Evolutionary conservation across 2,113 vertebrate species (phyloP).

Genomic region (Chelonoidis abingdonii): DNA sequence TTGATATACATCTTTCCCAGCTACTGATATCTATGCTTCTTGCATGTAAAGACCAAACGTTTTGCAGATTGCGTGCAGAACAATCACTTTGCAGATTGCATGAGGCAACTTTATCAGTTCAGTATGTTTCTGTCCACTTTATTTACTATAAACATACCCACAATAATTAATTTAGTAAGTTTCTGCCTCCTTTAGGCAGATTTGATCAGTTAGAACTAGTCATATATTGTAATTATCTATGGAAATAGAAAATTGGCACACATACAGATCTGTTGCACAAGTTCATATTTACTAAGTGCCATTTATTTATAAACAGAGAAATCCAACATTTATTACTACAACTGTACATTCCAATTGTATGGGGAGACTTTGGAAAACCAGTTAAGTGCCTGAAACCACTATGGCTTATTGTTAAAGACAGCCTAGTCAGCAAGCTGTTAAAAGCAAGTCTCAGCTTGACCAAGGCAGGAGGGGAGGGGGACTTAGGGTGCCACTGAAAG

Average conservation of each 20-base stretch:
- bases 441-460: no score
- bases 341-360: neutral
- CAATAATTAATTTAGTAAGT: neutral
- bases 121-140: neutral
- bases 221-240: neutral
- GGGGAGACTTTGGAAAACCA: no score
- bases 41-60: no score
- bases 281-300: neutral
- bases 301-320: neutral
- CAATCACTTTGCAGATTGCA: neutral
- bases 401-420: no score
- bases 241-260: accelerated
- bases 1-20: neutral
- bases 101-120: neutral
- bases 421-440: no score
- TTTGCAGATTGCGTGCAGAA: neutral
- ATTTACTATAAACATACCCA: neutral
- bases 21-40: neutral
- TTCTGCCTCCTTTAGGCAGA: neutral
- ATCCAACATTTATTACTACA: neutral
- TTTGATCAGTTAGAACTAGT: neutral
- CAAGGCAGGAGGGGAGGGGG: no score
- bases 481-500: no score
- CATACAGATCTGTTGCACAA: neutral
- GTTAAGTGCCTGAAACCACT: no score